These are phyloP conservation scores for Mugil cephalus DNA, from an alignment of 2,113 vertebrate species.

Conservation along the genomic window DNA sequence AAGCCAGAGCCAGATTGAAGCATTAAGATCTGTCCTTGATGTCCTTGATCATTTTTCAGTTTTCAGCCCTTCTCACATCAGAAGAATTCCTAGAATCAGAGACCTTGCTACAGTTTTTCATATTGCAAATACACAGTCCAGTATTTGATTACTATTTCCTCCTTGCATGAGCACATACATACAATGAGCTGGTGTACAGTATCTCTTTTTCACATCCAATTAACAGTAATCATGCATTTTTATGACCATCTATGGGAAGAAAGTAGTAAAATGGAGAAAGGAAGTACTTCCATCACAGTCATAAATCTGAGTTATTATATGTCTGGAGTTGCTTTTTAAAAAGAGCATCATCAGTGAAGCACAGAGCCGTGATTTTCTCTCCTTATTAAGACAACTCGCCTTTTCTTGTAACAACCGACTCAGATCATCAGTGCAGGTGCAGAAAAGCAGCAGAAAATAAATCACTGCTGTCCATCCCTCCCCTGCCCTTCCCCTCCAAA, in stretches of 20 bases:
- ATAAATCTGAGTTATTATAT: not conserved
- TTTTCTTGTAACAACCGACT: not conserved
- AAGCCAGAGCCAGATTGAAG: not conserved
- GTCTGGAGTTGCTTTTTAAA: slow-evolving; percentile 7
- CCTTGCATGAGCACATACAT: not conserved
- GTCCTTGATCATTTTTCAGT: not conserved
- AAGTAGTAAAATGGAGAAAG: not conserved
- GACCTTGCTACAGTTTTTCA: not conserved
- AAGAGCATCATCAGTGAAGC: not conserved
- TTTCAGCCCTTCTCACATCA: not conserved
- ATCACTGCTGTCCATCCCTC: not conserved
- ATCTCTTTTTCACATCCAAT: not conserved
- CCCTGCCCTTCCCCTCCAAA: slow-evolving; percentile 5
- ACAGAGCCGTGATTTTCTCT: not conserved
- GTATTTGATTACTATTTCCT: not conserved
- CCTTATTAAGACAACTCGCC: not conserved
- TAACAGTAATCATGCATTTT: not conserved
- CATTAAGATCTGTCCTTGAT: slow-evolving; percentile 5
- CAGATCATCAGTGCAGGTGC: slow-evolving; percentile 12
- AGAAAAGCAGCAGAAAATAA: slow-evolving; percentile 19
- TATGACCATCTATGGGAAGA: not conserved
- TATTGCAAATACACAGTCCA: not conserved
- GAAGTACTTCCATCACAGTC: not conserved
- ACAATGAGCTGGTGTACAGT: not conserved
- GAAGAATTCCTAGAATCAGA: not conserved